Conservation (phyloP, 2,797 vertebrate genomes). For the Pipistrellus nathusii region DNA sequence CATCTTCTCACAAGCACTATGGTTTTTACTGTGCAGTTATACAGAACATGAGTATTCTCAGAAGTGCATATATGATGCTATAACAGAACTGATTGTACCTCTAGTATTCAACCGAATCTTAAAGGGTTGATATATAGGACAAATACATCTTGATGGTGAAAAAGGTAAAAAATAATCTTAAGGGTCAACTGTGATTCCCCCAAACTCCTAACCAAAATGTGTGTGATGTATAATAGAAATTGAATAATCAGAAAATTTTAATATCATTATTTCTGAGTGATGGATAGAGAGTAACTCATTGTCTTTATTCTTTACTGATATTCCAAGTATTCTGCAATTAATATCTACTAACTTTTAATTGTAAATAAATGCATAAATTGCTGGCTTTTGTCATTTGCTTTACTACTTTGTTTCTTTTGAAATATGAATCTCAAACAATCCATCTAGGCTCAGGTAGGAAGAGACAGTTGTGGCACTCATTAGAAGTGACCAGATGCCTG, state of each 20-base stretch:
- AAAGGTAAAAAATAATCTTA: background rate
- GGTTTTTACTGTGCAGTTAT: background rate
- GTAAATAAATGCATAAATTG: background rate
- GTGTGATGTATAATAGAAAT: background rate
- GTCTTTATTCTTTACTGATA: slow-evolving; percentile 34
- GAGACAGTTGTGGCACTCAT: background rate
- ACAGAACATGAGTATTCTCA: background rate
- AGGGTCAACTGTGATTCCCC: background rate
- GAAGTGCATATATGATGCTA: background rate
- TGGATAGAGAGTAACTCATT: background rate
- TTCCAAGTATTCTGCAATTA: slow-evolving; percentile 19
- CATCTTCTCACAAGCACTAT: background rate
- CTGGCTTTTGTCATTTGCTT: background rate
- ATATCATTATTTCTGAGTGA: background rate
- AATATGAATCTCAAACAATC: background rate
- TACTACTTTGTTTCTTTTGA: background rate
- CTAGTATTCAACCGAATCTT: background rate
- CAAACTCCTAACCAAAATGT: background rate
- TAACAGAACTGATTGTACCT: background rate
- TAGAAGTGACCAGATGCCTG: background rate
- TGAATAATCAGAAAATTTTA: background rate
- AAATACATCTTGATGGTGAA: background rate
- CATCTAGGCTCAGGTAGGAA: background rate
- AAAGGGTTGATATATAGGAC: background rate
- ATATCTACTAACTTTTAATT: background rate